phyloP scores from a whole-genome alignment of 1,140 invertebrate genomes.

The Trinorchestia longiramus region DNA sequence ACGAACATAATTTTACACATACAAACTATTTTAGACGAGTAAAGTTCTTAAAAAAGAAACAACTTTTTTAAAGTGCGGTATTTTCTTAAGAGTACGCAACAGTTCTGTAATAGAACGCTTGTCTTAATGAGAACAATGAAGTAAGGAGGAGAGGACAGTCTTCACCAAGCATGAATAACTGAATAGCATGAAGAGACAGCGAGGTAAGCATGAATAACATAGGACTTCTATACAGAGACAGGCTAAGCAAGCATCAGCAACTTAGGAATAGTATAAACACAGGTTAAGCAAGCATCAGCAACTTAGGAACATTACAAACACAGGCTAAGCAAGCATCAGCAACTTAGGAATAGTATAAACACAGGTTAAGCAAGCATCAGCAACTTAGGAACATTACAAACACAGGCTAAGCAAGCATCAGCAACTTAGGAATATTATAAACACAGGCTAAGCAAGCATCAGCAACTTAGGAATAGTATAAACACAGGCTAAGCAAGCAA shows the following conservation, averaged over 20 bases:
- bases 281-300: not conserved
- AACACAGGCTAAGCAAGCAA: not conserved
- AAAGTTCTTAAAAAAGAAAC: too few species aligned
- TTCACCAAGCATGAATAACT: not conserved
- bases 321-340: conserved; percentile 27
- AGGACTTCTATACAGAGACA: not conserved
- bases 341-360: too few species aligned
- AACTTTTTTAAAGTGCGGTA: too few species aligned
- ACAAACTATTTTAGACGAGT: too few species aligned
- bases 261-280: not conserved
- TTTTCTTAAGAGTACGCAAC: not conserved
- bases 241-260: not conserved
- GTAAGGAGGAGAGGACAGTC: not conserved
- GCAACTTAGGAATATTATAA: not conserved
- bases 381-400: not conserved
- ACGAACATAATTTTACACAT: too few species aligned
- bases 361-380: not conserved
- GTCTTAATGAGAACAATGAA: not conserved
- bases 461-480: not conserved
- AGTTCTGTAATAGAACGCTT: not conserved
- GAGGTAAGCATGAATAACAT: not conserved
- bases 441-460: not conserved
- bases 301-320: not conserved
- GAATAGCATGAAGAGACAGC: not conserved
- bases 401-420: not conserved